Percentiles rank a stretch among this genome's conserved stretches.
Evolutionary conservation across 2,888 invertebrate genomes (phyloP).

Genomic region (Adelognathus sp.): DNA sequence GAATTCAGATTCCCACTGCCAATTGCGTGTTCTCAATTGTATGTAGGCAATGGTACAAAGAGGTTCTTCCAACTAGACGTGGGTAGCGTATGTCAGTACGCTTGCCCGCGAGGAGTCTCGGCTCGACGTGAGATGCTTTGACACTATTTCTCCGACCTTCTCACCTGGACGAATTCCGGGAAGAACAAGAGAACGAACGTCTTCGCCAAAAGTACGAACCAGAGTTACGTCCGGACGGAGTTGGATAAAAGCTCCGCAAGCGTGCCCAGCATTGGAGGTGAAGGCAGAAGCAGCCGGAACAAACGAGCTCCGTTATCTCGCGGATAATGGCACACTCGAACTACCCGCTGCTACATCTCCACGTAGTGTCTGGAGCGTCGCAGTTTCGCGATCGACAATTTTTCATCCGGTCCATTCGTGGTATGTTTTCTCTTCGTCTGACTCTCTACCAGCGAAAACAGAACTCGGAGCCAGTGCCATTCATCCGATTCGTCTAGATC

Average conservation of each 20-base stretch:
- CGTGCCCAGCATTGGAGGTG: background rate
- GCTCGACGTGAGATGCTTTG: background rate
- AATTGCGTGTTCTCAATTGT: too few relatives aligned
- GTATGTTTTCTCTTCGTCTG: background rate
- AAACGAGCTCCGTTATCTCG: slow-evolving; percentile 70
- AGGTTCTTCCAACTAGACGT: slow-evolving; percentile 16
- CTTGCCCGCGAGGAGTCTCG: background rate
- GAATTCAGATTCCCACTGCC: too few relatives aligned
- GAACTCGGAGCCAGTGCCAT: slow-evolving; percentile 47
- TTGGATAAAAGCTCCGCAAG: slow-evolving; percentile 8
- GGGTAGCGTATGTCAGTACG: background rate
- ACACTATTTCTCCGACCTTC: background rate
- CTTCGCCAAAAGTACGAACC: background rate
- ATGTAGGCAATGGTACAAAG: too few relatives aligned
- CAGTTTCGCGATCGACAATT: slow-evolving; percentile 53
- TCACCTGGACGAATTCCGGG: background rate
- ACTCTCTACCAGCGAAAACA: slow-evolving; percentile 7
- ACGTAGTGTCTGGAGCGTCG: slow-evolving; percentile 41
- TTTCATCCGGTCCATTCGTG: slow-evolving; percentile 50
- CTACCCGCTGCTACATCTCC: slow-evolving; percentile 60
- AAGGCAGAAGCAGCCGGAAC: slow-evolving; percentile 57
- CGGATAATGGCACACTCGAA: slow-evolving; percentile 72
- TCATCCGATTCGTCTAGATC: slow-evolving; percentile 58
- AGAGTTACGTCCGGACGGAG: slow-evolving; percentile 19
- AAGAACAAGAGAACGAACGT: slow-evolving; percentile 11